Evolutionary conservation across 2,113 vertebrate species (phyloP), one percentile per base, ranked within the genome.

Genomic region (Cynocephalus volans): DNA sequence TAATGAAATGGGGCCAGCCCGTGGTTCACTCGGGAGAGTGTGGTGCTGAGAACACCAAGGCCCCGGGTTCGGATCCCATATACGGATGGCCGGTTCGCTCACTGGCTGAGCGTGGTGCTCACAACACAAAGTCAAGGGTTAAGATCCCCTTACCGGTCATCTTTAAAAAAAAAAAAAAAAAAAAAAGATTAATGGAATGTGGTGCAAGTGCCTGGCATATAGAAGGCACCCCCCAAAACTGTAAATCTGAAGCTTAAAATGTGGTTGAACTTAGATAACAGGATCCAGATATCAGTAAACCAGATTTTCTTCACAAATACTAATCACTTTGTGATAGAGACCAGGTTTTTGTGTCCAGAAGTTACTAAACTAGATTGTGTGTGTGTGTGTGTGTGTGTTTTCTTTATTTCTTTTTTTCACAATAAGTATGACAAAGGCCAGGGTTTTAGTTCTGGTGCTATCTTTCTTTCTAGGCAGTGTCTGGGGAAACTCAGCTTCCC

Each of bases 211-310:
- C 52, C 58, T 89, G 65, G 60, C 52, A 41, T 56, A 50, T 6
- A 41, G 48, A 7, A 31, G 41, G 50, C 26, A 23, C n/a, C 50
- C 36, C 5, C 54, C 52, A 41, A 48, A 50, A 70, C 54, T 90
- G 62, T 56, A 24, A 65, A 36, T 72, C 58, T 72, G 45, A 92
- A 76, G n/a, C 48, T 94, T 81, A 89, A 85, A 76, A 89, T 85
- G 13, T 82, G 65, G 15, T 95, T 76, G 12, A 72, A 31, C 67
- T 81, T 89, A 41, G 23, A 19, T 76, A 64, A 80, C 23, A 14
- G 41, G 23, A 92, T 82, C 26, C 62, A 86, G 73, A 64, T 89
- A 45, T 92, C 72, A 75, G 67, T 50, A 76, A 76, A 62, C 54
- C 80, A 82, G 48, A 64, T 72, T 54, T 77, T 90, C 75, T 54